Evolutionary conservation across 2,888 invertebrate genomes (phyloP), one percentile per base, ranked within the genome.

Genomic region (Cosmopolites sordidus): DNA sequence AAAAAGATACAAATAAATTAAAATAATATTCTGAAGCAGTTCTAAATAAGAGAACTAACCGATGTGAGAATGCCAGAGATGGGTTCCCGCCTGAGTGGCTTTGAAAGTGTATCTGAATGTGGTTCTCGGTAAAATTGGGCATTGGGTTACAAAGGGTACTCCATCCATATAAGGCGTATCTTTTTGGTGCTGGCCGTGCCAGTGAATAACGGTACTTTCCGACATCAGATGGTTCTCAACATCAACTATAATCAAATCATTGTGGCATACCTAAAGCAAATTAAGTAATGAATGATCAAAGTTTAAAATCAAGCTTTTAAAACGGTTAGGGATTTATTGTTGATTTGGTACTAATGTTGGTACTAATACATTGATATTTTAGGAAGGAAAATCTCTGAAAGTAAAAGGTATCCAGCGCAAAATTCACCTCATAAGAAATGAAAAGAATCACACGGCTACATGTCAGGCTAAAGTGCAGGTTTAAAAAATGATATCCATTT

Each of bases 91-190:
- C 58, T 85, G 84, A 0, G 79, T 77, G 0, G 90, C 92, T 40
- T 78, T 77, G 66, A 89, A 91, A 50, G 80, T 81, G 61, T 91
- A 91, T 48, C 86, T 81, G 69, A 89, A 91, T 0, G 83, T 84
- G 1, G 83, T 79, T 56, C 86, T 85, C 0, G 91, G 87, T 3
- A 78, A 75, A 47, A 92, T 88, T 0, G 92, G 90, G 60, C 92
- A 92, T 72, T 92, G 92, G 0, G 91, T 89, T 6, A 92, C 82
- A 58, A 83, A 85, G 0, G 92, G 91, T 0, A 91, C 91, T 0
- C 92, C 92, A 61, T 93, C 92, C 91, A 92, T 92, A 68, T 87
- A 92, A 0, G 91, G 91, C 0, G 84, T 84, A 0, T 80, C 80
- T 46, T 76, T 74, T 72, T 91, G 89, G 67, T 91, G 91, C 66